Percentiles rank a stretch among this genome's conserved stretches.
phyloP scores from a whole-genome alignment of 2,888 invertebrate genomes.

The Lasioglossum oenotherae region DNA sequence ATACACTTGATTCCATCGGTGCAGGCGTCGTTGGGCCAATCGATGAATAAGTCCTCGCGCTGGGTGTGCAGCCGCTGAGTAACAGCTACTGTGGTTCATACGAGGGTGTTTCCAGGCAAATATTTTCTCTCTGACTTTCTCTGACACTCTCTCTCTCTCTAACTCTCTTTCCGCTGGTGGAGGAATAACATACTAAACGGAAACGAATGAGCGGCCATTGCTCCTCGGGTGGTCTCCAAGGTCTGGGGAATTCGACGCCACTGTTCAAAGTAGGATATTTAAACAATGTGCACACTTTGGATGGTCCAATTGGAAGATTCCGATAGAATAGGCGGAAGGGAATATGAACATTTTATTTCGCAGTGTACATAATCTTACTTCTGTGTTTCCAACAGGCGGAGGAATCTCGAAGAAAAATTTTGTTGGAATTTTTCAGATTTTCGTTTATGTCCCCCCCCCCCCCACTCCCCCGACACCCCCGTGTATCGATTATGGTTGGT shows the following conservation, averaged over 20 bases:
- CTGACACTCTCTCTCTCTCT: background rate
- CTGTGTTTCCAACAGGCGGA: too few species aligned
- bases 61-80: background rate
- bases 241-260: conserved; percentile 25
- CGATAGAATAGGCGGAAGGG: too few species aligned
- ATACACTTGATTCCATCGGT: conserved; percentile 27
- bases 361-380: background rate
- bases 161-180: background rate
- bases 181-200: conserved; percentile 30
- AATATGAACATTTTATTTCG: too few species aligned
- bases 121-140: conserved; percentile 5
- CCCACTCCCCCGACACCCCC: conserved; percentile 12
- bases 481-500: conserved; percentile 32
- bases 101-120: conserved; percentile 21
- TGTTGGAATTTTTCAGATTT: too few species aligned
- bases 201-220: conserved; percentile 22
- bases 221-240: conserved; percentile 51
- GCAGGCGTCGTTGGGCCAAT: background rate
- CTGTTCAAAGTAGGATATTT: conserved; percentile 50
- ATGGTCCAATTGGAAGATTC: too few species aligned
- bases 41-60: conserved; percentile 14
- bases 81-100: conserved; percentile 27
- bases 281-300: background rate
- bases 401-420: too few species aligned
- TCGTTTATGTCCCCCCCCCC: background rate